Percentiles rank a stretch among this genome's conserved stretches.
These are phyloP conservation scores for Rhinopomastus cyanomelas DNA, from an alignment of 2,113 vertebrate species.

Conservation along the genomic window DNA sequence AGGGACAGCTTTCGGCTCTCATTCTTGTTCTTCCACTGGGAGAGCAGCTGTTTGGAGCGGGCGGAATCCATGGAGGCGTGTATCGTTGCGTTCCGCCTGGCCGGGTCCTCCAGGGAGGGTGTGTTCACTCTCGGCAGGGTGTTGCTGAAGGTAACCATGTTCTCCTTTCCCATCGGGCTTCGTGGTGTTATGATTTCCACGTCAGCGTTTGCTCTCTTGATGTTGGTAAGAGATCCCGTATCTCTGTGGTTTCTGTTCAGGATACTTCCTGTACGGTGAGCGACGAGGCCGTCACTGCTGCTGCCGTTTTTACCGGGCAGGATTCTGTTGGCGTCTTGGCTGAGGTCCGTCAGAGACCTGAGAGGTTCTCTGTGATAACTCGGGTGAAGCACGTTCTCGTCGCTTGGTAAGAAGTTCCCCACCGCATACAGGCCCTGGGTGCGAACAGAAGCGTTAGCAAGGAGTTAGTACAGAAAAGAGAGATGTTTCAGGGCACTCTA, in stretches of 20 bases:
- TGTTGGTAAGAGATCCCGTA: constrained; percentile 79
- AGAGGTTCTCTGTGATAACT: constrained; percentile 75
- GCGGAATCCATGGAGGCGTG: constrained; percentile 93
- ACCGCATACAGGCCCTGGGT: constrained; percentile 92
- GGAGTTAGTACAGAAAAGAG: neutral
- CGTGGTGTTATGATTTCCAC: constrained; percentile 92
- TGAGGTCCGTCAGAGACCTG: constrained; percentile 86
- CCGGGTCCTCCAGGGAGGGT: constrained; percentile 85
- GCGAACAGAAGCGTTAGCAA: constrained; percentile 45
- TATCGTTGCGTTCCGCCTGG: constrained; percentile 87
- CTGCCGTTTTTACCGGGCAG: constrained; percentile 85
- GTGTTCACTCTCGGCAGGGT: constrained; percentile 93
- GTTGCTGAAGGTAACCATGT: constrained; percentile 96
- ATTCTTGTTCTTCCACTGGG: constrained; percentile 97
- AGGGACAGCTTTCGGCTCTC: constrained; percentile 88
- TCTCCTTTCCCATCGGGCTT: constrained; percentile 90
- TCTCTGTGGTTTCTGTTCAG: constrained; percentile 86
- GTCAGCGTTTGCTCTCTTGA: constrained; percentile 87
- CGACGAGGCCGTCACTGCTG: constrained; percentile 76
- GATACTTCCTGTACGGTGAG: constrained; percentile 83
- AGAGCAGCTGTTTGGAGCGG: constrained; percentile 93
- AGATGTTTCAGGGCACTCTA: neutral
- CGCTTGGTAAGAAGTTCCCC: constrained; percentile 92
- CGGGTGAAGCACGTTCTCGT: constrained; percentile 76
- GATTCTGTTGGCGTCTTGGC: constrained; percentile 86